Evolutionary conservation across 1,140 invertebrate species (phyloP).

Genomic region (Choristoneura fumiferana): DNA sequence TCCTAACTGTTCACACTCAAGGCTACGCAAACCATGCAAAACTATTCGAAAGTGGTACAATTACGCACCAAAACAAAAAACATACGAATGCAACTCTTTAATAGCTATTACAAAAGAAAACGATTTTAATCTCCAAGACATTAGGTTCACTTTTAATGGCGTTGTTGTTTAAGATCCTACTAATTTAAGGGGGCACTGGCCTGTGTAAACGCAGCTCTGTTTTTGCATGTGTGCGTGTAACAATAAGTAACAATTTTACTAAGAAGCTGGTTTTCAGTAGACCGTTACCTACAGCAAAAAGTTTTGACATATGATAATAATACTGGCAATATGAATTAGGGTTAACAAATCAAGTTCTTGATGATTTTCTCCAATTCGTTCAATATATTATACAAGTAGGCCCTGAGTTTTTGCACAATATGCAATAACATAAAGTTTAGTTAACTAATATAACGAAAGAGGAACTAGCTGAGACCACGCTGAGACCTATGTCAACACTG

Average conservation of each 20-base stretch:
- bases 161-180: neutral
- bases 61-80: constrained; percentile 17
- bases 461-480: too few species aligned
- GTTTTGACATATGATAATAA: constrained; percentile 26
- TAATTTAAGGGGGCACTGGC: constrained; percentile 31
- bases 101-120: constrained; percentile 3
- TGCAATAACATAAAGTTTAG: too few species aligned
- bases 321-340: constrained; percentile 19
- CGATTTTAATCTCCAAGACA: neutral
- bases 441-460: too few species aligned
- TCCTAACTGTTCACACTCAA: neutral
- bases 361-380: too few species aligned
- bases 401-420: too few species aligned
- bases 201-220: constrained; percentile 33
- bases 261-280: constrained; percentile 36
- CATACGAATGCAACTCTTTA: constrained; percentile 12
- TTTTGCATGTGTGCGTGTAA: constrained; percentile 34
- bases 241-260: constrained; percentile 33
- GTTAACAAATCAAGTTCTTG: constrained; percentile 1
- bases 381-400: too few species aligned
- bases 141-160: constrained; percentile 19
- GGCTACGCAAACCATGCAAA: constrained; percentile 9
- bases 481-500: too few species aligned
- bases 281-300: constrained; percentile 42
- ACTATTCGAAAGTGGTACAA: constrained; percentile 15